Conservation (phyloP, 2,888 invertebrate species). For the Thelaira solivaga region DNA sequence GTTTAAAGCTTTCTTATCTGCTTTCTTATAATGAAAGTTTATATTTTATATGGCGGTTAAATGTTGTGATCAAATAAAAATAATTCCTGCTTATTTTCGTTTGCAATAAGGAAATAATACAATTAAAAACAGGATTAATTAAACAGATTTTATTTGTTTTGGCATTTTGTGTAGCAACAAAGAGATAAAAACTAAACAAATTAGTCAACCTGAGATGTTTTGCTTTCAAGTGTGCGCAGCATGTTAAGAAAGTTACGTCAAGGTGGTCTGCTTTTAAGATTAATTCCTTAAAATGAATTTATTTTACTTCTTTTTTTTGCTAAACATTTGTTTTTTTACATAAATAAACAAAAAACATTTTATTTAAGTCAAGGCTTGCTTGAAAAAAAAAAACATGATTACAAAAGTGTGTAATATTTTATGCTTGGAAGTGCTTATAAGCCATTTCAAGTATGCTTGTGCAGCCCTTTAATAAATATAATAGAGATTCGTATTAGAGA, state of each 20-base stretch:
- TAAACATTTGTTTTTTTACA: too few species aligned
- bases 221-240: not conserved
- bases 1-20: conserved; percentile 10
- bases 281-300: too few species aligned
- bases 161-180: conserved; percentile 27
- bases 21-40: conserved; percentile 8
- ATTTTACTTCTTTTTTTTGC: too few species aligned
- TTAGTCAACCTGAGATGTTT: not conserved
- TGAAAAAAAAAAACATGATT: too few species aligned
- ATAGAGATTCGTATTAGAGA: too few species aligned
- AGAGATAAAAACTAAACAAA: conserved; percentile 40
- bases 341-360: too few species aligned
- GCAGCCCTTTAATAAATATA: too few species aligned
- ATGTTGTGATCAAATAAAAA: conserved; percentile 5
- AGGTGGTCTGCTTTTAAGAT: conserved; percentile 23
- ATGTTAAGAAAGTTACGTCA: conserved; percentile 6
- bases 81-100: not conserved
- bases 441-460: too few species aligned
- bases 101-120: conserved; percentile 25
- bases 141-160: conserved; percentile 19
- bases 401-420: too few species aligned
- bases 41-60: conserved; percentile 29
- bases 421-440: too few species aligned
- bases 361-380: too few species aligned
- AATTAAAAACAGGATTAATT: conserved; percentile 32